Evolutionary conservation across 2,888 invertebrate genomes (phyloP), one percentile per base, ranked within the genome.

Genomic region (Pachliopta kotzebuea): DNA sequence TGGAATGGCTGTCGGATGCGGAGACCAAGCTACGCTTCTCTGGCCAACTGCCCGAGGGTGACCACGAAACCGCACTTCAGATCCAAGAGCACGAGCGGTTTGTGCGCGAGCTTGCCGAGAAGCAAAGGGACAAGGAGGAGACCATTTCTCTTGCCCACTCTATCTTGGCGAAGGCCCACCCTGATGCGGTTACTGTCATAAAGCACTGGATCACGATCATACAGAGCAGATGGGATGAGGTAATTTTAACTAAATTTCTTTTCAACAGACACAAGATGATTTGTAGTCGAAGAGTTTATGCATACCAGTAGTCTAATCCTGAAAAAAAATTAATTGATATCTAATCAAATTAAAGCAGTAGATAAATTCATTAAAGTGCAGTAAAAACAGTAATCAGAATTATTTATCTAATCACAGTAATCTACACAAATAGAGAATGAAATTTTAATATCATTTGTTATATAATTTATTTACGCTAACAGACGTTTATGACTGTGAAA

Each of bases 151-250:
- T 98, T 62, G 99, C 99, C 0, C 96, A 97, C 78, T 94, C 94
- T 49, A 98, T 99, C 72, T 93, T 99, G 64, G 94, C 94, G 71
- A 96, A 97, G 80, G 97, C 98, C n/a, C 99, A 99, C 89, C 98
- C 98, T 0, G 98, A 99, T 80, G 98, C 98, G 0, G 96, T 98
- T n/a, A 95, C 96, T 21, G 97, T 99, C n/a, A 97, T 99, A 81
- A 98, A 98, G 81, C 98, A 99, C 89, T 99, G 99, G 99, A 96
- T 99, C 71, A 98, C 98, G 42, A 98, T 99, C 69, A 97, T 99
- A 68, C 97, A 98, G 80, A 96, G 98, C 24, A 93, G 98, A 70
- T 99, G 99, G 99, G 98, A 98, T 75, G 98, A 98, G 93, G 96
- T 98, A 18, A 49, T 49, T 49, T 14, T 49, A 37, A 37, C 14